phyloP scores from a whole-genome alignment of 2,888 invertebrate genomes.

The Acleris laterana region DNA sequence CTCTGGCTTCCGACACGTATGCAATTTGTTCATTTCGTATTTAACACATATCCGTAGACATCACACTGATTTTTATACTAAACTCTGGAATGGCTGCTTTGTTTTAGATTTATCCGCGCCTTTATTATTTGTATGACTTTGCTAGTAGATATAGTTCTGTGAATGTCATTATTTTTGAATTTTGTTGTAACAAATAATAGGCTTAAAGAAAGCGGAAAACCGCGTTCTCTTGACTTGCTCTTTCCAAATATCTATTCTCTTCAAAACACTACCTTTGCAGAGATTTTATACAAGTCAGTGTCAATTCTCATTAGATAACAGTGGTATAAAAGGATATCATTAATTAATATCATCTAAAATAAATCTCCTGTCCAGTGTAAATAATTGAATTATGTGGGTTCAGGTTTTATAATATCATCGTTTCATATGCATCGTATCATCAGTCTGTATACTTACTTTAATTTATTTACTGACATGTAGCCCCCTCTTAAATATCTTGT shows the following conservation, averaged over 20 bases:
- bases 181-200: too few relatives aligned
- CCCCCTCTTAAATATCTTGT: not conserved
- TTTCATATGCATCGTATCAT: too few relatives aligned
- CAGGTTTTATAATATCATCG: too few relatives aligned
- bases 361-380: too few relatives aligned
- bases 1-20: conserved; percentile 76
- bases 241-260: not conserved
- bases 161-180: too few relatives aligned
- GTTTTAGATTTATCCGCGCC: not conserved
- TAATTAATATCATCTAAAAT: too few relatives aligned
- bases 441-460: conserved; percentile 2
- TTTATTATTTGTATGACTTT: too few relatives aligned
- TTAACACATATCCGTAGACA: conserved; percentile 52
- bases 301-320: not conserved
- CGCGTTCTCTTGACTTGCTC: not conserved
- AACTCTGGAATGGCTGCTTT: not conserved
- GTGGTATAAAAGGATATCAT: too few relatives aligned
- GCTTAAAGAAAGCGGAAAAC: too few relatives aligned
- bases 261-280: not conserved
- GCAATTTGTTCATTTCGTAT: conserved; percentile 71
- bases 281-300: not conserved
- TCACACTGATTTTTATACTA: not conserved
- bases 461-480: conserved; percentile 1
- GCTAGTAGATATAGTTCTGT: too few relatives aligned
- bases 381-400: too few relatives aligned